A percentile compares a stretch with the other conserved stretches of the same genome.
phyloP scores from a whole-genome alignment of 1,140 invertebrate species.

The Heliconius melpomene region DNA sequence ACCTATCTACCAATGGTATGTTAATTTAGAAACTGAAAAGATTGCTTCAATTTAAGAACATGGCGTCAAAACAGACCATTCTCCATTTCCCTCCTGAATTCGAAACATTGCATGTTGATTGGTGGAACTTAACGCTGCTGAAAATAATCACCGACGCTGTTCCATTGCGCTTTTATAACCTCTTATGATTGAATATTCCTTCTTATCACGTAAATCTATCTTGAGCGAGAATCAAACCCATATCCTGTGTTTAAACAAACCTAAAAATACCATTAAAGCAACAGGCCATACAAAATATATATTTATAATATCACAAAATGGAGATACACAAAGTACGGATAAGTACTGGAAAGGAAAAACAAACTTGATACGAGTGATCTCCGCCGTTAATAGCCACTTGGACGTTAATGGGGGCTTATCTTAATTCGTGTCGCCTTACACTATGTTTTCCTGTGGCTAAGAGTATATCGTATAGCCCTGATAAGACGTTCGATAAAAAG shows the following conservation, averaged over 20 bases:
- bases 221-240: too few species aligned
- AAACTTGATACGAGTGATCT: conserved; percentile 19
- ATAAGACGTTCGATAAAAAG: conserved; percentile 2
- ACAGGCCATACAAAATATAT: background rate
- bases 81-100: too few species aligned
- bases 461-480: background rate
- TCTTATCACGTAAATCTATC: too few species aligned
- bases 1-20: too few species aligned
- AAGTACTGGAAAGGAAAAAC: conserved; percentile 10
- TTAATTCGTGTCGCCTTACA: conserved; percentile 21
- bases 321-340: background rate
- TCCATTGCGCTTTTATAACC: too few species aligned
- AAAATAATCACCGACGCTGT: too few species aligned
- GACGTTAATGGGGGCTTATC: conserved; percentile 21
- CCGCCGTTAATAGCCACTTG: conserved; percentile 23
- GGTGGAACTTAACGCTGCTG: too few species aligned
- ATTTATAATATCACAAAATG: background rate
- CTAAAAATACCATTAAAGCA: background rate
- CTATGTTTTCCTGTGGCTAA: conserved; percentile 6
- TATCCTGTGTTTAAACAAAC: background rate
- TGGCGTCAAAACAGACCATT: too few species aligned
- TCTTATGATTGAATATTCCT: too few species aligned
- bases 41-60: too few species aligned
- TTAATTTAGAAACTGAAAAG: too few species aligned
- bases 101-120: too few species aligned